Percentiles rank a stretch among this genome's conserved stretches.
Evolutionary conservation across 2,888 invertebrate genomes (phyloP).

Genomic region (Tetheella fluctuosa): DNA sequence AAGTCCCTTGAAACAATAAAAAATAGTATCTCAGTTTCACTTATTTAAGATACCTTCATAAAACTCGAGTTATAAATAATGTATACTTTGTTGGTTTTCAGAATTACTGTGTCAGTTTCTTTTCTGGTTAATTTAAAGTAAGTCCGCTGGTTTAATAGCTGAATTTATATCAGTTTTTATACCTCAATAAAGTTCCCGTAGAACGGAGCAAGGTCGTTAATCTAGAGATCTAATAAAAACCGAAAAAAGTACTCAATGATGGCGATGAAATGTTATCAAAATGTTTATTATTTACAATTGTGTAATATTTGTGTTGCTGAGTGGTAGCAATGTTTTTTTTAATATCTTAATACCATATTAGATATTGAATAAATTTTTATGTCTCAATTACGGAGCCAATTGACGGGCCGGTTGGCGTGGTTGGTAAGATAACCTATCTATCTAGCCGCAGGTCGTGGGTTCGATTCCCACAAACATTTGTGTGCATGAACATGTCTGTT

Average conservation of each 20-base stretch:
- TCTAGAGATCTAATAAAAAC: conserved; percentile 68
- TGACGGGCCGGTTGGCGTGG: too few species aligned
- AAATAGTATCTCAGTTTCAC: conserved; percentile 18
- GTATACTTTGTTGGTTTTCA: conserved; percentile 37
- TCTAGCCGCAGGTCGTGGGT: too few species aligned
- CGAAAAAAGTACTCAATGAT: conserved; percentile 43
- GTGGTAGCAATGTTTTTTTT: not conserved
- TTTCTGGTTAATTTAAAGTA: conserved; percentile 79
- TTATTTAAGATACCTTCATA: conserved; percentile 21
- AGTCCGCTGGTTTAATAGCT: conserved; percentile 64
- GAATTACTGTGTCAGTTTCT: conserved; percentile 47
- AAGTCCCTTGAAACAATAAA: conserved; percentile 15
- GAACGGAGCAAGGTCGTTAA: conserved; percentile 72
- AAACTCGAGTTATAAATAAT: conserved; percentile 31
- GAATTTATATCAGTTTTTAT: conserved; percentile 76
- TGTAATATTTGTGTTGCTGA: too few species aligned
- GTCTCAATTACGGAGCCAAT: too few species aligned
- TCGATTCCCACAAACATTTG: too few species aligned
- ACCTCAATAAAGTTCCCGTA: conserved; percentile 73
- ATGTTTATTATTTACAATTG: conserved; percentile 1
- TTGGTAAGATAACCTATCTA: too few species aligned
- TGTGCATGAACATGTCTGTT: too few species aligned
- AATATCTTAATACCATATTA: not conserved
- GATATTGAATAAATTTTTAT: not conserved
- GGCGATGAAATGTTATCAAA: conserved; percentile 20